Conservation (phyloP, 2,113 vertebrate genomes). For the Tachysurus fulvidraco region DNA sequence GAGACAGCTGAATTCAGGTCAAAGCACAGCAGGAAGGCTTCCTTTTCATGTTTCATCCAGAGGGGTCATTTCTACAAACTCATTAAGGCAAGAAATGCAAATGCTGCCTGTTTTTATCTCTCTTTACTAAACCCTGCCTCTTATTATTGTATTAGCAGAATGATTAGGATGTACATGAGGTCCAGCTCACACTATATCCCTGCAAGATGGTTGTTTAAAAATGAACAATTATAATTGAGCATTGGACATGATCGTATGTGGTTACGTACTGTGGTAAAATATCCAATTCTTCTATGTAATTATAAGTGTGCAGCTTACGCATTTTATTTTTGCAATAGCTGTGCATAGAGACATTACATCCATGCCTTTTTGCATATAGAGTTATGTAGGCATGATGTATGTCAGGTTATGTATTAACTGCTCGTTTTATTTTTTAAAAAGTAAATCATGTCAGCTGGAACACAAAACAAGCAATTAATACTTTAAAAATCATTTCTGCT, state of each 20-base stretch:
- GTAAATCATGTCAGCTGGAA: not conserved
- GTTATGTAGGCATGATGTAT: too few relatives aligned
- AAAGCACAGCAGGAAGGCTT: conserved; percentile 79
- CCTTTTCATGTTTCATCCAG: conserved; percentile 88
- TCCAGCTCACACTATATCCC: not conserved
- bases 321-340: not conserved
- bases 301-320: not conserved
- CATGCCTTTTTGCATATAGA: not conserved
- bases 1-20: conserved; percentile 82
- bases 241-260: not conserved
- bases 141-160: conserved; percentile 2
- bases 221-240: not conserved
- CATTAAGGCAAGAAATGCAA: conserved; percentile 86
- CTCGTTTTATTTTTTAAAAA: not conserved
- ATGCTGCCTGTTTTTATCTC: conserved; percentile 57
- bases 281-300: not conserved
- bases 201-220: not conserved
- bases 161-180: not conserved
- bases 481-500: not conserved
- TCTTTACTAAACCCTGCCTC: not conserved
- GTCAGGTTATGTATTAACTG: not conserved
- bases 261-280: not conserved
- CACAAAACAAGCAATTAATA: conserved; percentile 9
- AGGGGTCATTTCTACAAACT: conserved; percentile 84
- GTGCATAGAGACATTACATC: not conserved